Conservation (phyloP, 1,140 invertebrate genomes). For the Homarus americanus region DNA sequence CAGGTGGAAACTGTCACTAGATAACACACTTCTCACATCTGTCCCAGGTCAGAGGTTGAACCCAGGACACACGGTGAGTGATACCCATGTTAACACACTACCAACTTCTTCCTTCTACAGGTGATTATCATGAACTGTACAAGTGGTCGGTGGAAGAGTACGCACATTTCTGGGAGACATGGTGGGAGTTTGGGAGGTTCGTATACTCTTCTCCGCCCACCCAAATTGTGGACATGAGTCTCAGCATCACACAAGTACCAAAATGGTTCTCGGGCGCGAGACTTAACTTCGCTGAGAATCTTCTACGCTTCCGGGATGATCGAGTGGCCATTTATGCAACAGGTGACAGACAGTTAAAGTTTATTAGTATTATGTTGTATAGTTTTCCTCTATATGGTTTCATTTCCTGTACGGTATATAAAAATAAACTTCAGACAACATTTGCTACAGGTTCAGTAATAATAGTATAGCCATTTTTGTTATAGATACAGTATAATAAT, state of each 20-base stretch:
- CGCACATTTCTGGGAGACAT: slow-evolving; percentile 64
- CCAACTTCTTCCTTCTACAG: slow-evolving; percentile 46
- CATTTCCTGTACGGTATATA: no score
- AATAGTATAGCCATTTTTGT: no score
- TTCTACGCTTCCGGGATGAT: slow-evolving; percentile 75
- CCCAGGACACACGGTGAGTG: no score
- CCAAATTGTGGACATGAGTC: slow-evolving; percentile 48
- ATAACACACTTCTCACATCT: no score
- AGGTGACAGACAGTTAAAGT: slow-evolving; percentile 59
- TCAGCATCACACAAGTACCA: slow-evolving; percentile 73
- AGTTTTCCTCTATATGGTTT: neutral
- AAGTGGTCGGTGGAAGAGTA: slow-evolving; percentile 74
- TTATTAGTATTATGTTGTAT: neutral
- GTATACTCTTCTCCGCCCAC: slow-evolving; percentile 20
- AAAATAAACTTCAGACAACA: no score
- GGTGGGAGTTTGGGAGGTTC: slow-evolving; percentile 71
- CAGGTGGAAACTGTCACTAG: no score
- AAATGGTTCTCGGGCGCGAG: slow-evolving; percentile 76
- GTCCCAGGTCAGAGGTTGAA: no score
- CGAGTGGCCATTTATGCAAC: slow-evolving; percentile 69
- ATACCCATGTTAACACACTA: no score
- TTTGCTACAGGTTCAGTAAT: no score
- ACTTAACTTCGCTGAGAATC: slow-evolving; percentile 77
- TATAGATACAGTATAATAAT: no score
- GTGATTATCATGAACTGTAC: slow-evolving; percentile 73